phyloP scores from a whole-genome alignment of 1,140 invertebrate species.

The Brachionus manjavacas region DNA sequence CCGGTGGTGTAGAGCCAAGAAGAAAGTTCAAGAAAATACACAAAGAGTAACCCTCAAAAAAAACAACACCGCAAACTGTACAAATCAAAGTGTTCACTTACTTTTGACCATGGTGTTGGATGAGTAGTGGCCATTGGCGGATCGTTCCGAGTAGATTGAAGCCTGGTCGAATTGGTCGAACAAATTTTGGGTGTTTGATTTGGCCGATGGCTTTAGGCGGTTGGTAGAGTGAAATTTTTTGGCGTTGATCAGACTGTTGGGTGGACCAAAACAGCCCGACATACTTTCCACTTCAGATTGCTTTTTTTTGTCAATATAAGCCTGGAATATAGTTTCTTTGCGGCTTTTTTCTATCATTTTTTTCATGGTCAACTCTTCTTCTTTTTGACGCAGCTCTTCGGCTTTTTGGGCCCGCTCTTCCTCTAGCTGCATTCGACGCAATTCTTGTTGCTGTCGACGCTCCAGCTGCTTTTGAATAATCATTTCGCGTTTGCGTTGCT shows the following conservation, averaged over 20 bases:
- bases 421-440: neutral
- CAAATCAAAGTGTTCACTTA: slow-evolving; percentile 1
- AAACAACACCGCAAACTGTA: slow-evolving; percentile 28
- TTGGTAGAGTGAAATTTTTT: slow-evolving; percentile 39
- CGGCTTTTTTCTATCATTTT: slow-evolving; percentile 34
- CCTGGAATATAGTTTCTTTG: slow-evolving; percentile 40
- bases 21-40: neutral
- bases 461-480: slow-evolving; percentile 18
- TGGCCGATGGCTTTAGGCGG: neutral
- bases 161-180: neutral
- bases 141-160: slow-evolving; percentile 19
- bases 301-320: slow-evolving; percentile 41
- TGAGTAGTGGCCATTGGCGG: neutral
- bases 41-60: neutral
- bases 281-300: slow-evolving; percentile 19
- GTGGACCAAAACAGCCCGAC: neutral
- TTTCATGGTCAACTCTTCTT: slow-evolving; percentile 23
- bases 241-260: slow-evolving; percentile 19
- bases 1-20: neutral
- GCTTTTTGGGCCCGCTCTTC: slow-evolving; percentile 29
- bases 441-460: slow-evolving; percentile 33
- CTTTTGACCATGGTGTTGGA: slow-evolving; percentile 34
- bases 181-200: neutral
- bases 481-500: slow-evolving; percentile 35
- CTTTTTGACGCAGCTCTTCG: slow-evolving; percentile 27